Base-by-base conservation (phyloP, 2,797 vertebrate species). In the Orestias chungarensis region DNA sequence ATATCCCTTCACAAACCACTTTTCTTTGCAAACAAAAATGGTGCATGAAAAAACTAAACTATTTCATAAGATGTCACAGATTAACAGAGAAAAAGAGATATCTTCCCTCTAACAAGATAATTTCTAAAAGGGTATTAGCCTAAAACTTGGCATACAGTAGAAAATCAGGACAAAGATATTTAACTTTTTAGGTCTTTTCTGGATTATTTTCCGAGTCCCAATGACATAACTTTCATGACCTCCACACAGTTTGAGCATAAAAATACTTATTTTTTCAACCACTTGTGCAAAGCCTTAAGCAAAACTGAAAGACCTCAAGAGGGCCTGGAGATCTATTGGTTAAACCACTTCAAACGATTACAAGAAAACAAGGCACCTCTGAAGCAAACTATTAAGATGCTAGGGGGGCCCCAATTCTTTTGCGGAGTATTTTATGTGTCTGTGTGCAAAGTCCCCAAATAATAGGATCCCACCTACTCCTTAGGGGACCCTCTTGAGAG, bases 401-500 rank as follows among this genome's bases (percentile, higher is more conserved):
- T 62, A 42, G 35, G 23, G 23, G 23, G 40, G 38, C 10, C 20
- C 59, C 25, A 40, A 62, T 25, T 38, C 12, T 42, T 62, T 40
- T 62, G 23, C 6, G 25, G 35, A 25, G 23, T 42, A 62, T 15
- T 62, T 62, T 79, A 73, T 76, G 74, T 79, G 75, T 81, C 80
- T 75, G 43, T 31, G 44, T 49, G 38, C 49, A 54, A 59, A 66
- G 49, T 49, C 79, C 77, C 85, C 75, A 79, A 86, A 86, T 55
- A 75, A 68, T 77, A 38, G 47, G 8, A 35, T 89, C 92, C 91
- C 90, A 93, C 49, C 15, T 5, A 76, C 75, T 82, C 79, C 81
- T 86, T 68, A 61, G 71, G 78, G 76, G 81, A 64, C 64, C 72
- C 71, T 85, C 83, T 91, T 91, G 86, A 93, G 90, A 90, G 91